Evolutionary conservation across 2,797 vertebrate genomes (phyloP).

Genomic region (Erpetoichthys calabaricus): DNA sequence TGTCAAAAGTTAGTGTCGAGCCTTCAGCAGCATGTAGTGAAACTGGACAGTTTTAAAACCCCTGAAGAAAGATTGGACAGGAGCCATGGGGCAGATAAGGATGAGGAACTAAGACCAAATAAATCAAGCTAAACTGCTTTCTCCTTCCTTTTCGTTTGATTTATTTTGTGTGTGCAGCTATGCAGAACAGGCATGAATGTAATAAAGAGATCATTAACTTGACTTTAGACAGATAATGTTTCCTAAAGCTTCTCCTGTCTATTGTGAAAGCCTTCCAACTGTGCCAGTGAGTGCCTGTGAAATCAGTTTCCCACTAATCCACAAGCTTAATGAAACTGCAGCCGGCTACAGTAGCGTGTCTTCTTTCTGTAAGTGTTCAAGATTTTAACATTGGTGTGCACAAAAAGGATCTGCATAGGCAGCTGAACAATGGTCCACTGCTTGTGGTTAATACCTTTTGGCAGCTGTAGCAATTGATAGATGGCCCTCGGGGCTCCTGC

Average conservation of each 20-base stretch:
- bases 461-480: constrained; percentile 22
- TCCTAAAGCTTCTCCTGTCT: neutral
- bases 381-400: constrained; percentile 25
- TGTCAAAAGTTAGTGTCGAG: too few relatives aligned
- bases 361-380: neutral
- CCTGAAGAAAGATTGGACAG: too few relatives aligned
- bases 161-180: too few relatives aligned
- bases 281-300: too few relatives aligned
- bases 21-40: too few relatives aligned
- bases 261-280: neutral
- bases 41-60: too few relatives aligned
- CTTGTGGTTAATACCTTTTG: constrained; percentile 25
- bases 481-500: constrained; percentile 17
- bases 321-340: constrained; percentile 5
- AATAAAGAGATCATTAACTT: too few relatives aligned
- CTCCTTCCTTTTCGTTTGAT: too few relatives aligned
- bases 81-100: too few relatives aligned
- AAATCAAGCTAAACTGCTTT: too few relatives aligned
- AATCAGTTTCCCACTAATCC: neutral
- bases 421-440: constrained; percentile 27
- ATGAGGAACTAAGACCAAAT: too few relatives aligned
- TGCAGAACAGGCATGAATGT: too few relatives aligned
- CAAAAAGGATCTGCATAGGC: constrained; percentile 21
- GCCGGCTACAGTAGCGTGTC: constrained; percentile 4
- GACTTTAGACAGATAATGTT: neutral